Base-by-base conservation (phyloP, 2,113 vertebrate species). In the Rhinolophus ferrumequinum region DNA sequence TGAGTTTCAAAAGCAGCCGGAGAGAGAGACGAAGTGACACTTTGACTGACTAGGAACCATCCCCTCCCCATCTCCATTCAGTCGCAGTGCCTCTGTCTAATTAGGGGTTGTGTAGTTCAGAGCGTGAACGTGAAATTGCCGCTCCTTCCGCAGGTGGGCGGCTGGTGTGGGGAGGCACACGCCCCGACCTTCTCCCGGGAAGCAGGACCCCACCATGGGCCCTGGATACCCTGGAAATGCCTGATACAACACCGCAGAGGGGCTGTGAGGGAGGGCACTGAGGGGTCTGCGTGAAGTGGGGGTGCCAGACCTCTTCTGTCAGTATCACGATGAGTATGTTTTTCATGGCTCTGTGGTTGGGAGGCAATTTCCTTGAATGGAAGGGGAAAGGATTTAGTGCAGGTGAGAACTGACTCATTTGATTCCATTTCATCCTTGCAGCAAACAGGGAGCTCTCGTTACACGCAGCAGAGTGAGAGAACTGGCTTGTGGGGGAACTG, bases 271-370 rank as follows among this genome's bases (percentile, higher is more conserved):
- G 54, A n/a, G 69, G 0, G 54, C 54, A 3, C 38, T 8, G 0
- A 11, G 5, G 15, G 13, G 38, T 73, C 30, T 33, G 28, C 0
- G 1, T 13, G 56, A 7, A 5, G 47, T 2, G 1, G 30, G 22
- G n/a, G 66, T 5, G 38, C 76, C 76, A 30, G 69, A 10, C 50
- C 35, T 38, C 38, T 33, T 21, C 5, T 6, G 6, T 52, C n/a
- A 0, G 77, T 8, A 1, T 14, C 2, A 13, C 12, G 18, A 12
- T 47, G 30, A 5, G 4, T 24, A 38, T 19, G 44, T 2, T 21
- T 33, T 15, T 9, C 56, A 28, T 1, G n/a, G 56, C 44, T 8
- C 44, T 22, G 22, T 28, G 77, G n/a, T 16, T 26, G 30, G 85
- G 47, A 62, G 28, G 22, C 67, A 22, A 3, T 66, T 41, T 82